Conservation (phyloP, 2,797 vertebrate genomes). For the Diglossa cyanea region DNA sequence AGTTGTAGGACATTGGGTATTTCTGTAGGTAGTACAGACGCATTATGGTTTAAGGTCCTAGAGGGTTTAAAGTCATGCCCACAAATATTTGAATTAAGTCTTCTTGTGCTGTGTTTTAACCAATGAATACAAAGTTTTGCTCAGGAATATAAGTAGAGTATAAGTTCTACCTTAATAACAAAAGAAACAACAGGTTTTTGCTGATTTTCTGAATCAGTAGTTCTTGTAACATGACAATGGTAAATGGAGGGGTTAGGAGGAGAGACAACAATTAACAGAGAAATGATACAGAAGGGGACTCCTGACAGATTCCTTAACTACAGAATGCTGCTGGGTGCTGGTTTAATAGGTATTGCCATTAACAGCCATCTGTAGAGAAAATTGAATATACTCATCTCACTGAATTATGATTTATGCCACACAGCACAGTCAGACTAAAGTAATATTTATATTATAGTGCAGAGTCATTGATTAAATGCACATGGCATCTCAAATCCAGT, state of each 20-base stretch:
- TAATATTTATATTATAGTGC: conserved; percentile 75
- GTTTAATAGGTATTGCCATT: conserved; percentile 72
- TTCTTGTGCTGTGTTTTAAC: background rate
- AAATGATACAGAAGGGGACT: conserved; percentile 2
- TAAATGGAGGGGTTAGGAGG: background rate
- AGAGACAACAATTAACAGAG: conserved; percentile 10
- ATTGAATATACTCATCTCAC: conserved; percentile 68
- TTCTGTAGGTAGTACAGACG: background rate
- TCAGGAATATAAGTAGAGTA: background rate
- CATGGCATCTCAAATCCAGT: conserved; percentile 76
- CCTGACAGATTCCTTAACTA: conserved; percentile 58
- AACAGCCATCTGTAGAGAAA: conserved; percentile 65
- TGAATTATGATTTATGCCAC: conserved; percentile 75
- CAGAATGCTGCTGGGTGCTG: conserved; percentile 61
- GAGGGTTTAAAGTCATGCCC: background rate
- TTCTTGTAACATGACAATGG: background rate
- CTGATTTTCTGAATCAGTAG: background rate
- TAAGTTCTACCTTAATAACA: background rate
- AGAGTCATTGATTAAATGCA: conserved; percentile 78
- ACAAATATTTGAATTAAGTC: background rate
- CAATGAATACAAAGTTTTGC: background rate
- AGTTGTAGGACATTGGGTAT: background rate
- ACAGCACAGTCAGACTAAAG: conserved; percentile 69
- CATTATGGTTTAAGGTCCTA: background rate
- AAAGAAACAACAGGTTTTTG: background rate